Percentiles rank a stretch among this genome's conserved stretches.
Evolutionary conservation across 1,140 invertebrate genomes (phyloP).

Genomic region (Diuraphis noxia): DNA sequence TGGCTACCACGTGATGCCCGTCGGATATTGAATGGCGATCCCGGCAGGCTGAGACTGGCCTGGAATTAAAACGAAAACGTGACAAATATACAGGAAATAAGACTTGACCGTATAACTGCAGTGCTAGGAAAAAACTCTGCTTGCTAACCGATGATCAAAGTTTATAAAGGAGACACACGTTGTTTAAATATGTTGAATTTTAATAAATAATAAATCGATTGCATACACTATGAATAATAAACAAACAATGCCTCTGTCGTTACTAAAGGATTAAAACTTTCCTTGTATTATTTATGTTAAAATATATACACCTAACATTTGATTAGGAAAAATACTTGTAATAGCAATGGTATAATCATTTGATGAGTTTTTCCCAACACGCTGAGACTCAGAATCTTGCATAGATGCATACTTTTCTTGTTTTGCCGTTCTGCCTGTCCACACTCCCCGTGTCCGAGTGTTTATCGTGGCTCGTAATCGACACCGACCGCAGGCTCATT

Average conservation of each 20-base stretch:
- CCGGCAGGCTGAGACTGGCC: slow-evolving; percentile 94
- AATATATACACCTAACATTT: background rate
- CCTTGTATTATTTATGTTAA: background rate
- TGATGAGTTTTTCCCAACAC: background rate
- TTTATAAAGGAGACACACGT: background rate
- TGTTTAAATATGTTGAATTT: background rate
- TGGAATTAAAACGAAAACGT: slow-evolving; percentile 59
- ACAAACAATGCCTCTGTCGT: background rate
- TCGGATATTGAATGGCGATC: slow-evolving; percentile 91
- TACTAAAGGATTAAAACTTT: too few relatives aligned
- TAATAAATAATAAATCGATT: background rate
- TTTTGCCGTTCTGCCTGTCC: slow-evolving; percentile 61
- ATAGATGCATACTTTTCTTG: slow-evolving; percentile 81
- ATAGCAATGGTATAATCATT: too few relatives aligned
- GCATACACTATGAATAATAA: background rate
- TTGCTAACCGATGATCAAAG: background rate
- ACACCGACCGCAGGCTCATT: slow-evolving; percentile 86
- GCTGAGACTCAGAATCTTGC: background rate
- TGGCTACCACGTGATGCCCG: slow-evolving; percentile 87
- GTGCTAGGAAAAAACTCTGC: background rate
- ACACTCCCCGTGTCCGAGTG: slow-evolving; percentile 63
- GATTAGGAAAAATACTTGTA: background rate
- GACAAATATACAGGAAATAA: background rate
- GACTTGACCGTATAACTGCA: background rate
- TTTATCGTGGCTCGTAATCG: slow-evolving; percentile 75